phyloP scores from a whole-genome alignment of 2,797 vertebrate species.

The Hoplostethus atlanticus region DNA sequence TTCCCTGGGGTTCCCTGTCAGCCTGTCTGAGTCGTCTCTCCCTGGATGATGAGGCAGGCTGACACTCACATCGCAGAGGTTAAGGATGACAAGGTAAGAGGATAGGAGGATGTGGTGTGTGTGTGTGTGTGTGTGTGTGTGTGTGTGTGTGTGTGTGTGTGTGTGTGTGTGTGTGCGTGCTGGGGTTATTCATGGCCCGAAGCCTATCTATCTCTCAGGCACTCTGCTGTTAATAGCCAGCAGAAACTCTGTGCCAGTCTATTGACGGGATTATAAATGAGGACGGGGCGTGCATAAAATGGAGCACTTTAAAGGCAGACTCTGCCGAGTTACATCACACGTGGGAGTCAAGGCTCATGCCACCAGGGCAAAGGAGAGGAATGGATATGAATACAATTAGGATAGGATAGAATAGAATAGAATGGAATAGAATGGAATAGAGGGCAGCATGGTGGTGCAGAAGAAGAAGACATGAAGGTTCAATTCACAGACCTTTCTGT shows the following conservation, averaged over 20 bases:
- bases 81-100: conserved; percentile 27
- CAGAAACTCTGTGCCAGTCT: background rate
- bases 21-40: conserved; percentile 40
- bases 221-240: conserved; percentile 2
- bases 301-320: conserved; percentile 3
- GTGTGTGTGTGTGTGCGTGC: background rate
- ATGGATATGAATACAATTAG: background rate
- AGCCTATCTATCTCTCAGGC: conserved; percentile 11
- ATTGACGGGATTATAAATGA: conserved; percentile 20
- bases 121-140: too few species aligned
- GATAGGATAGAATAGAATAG: background rate
- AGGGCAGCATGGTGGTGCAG: background rate
- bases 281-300: conserved; percentile 11
- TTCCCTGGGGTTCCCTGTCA: conserved; percentile 40
- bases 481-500: background rate
- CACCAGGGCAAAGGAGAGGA: background rate
- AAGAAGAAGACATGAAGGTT: background rate
- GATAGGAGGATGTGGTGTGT: background rate
- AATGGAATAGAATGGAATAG: background rate
- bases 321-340: too few species aligned
- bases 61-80: conserved; percentile 19
- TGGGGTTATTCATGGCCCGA: conserved; percentile 9
- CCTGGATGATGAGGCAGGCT: conserved; percentile 23
- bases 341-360: background rate
- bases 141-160: background rate